These are phyloP conservation scores for Drosophila kohkoa DNA, from an alignment of 1,140 invertebrate genomes.

Conservation along the genomic window DNA sequence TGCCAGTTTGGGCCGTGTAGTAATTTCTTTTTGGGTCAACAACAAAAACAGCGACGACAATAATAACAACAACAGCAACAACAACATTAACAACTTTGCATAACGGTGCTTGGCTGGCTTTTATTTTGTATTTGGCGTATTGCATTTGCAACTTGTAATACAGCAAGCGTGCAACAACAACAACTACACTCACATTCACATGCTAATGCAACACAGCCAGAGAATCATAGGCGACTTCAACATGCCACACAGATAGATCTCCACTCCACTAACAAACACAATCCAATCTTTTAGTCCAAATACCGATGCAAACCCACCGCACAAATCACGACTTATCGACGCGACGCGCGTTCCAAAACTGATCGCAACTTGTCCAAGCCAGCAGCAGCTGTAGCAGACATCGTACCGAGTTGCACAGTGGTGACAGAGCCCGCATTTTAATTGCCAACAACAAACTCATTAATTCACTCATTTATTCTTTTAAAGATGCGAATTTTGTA, in stretches of 20 bases:
- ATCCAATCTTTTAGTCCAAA: neutral
- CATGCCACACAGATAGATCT: conserved; percentile 38
- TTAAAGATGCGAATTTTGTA: neutral
- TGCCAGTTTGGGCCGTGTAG: conserved; percentile 49
- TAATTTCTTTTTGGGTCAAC: conserved; percentile 70
- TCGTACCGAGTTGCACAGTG: conserved; percentile 25
- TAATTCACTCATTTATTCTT: neutral
- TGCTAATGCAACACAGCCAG: conserved; percentile 52
- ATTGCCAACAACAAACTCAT: too few species aligned
- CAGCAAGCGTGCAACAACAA: conserved; percentile 13
- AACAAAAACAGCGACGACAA: conserved; percentile 40
- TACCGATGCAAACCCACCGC: conserved; percentile 1
- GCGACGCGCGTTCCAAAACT: conserved; percentile 57
- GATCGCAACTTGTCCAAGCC: conserved; percentile 62
- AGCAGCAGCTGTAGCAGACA: conserved; percentile 7
- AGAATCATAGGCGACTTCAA: conserved; percentile 26
- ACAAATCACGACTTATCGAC: conserved; percentile 63
- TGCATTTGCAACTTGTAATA: conserved; percentile 50
- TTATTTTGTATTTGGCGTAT: conserved; percentile 37
- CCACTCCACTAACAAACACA: conserved; percentile 21
- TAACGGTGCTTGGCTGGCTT: conserved; percentile 63
- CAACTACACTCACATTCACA: conserved; percentile 51
- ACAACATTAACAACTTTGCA: conserved; percentile 57
- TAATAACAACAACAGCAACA: conserved; percentile 40
- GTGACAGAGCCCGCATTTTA: neutral